Evolutionary conservation across 1,140 invertebrate species (phyloP).

Genomic region (Saxidomus purpurata): DNA sequence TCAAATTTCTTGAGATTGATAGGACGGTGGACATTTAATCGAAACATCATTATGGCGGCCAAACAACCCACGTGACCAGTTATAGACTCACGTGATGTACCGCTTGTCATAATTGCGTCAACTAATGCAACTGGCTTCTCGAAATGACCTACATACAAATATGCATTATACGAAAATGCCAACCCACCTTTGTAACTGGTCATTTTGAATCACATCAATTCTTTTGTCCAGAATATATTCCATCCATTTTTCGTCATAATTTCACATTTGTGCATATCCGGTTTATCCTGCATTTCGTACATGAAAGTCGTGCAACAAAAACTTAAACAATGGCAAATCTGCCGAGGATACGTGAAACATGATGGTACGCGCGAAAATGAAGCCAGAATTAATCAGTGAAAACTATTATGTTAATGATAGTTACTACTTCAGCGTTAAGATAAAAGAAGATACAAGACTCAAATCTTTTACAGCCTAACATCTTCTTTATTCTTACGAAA

Average conservation of each 20-base stretch:
- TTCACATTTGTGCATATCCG: too few species aligned
- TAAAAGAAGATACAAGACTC: neutral
- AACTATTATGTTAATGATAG: neutral
- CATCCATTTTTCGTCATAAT: neutral
- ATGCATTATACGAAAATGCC: constrained; percentile 45
- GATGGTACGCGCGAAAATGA: neutral
- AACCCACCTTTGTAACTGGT: neutral
- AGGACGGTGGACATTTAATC: constrained; percentile 55
- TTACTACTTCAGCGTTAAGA: neutral
- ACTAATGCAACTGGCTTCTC: constrained; percentile 22
- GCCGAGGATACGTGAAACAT: too few species aligned
- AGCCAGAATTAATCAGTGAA: constrained; percentile 1
- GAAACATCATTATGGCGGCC: constrained; percentile 58
- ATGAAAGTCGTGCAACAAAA: too few species aligned
- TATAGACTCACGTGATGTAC: neutral
- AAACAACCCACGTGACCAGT: constrained; percentile 49
- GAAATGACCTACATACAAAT: constrained; percentile 42
- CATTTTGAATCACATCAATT: neutral
- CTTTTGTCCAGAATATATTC: neutral
- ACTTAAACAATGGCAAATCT: too few species aligned
- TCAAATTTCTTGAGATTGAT: constrained; percentile 63
- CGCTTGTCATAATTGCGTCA: neutral
- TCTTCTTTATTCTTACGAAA: neutral
- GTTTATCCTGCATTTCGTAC: too few species aligned
- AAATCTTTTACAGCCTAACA: neutral